Percentiles rank a stretch among this genome's conserved stretches.
Conservation (phyloP, 2,888 invertebrate species). For the Leptopilina myrica region DNA sequence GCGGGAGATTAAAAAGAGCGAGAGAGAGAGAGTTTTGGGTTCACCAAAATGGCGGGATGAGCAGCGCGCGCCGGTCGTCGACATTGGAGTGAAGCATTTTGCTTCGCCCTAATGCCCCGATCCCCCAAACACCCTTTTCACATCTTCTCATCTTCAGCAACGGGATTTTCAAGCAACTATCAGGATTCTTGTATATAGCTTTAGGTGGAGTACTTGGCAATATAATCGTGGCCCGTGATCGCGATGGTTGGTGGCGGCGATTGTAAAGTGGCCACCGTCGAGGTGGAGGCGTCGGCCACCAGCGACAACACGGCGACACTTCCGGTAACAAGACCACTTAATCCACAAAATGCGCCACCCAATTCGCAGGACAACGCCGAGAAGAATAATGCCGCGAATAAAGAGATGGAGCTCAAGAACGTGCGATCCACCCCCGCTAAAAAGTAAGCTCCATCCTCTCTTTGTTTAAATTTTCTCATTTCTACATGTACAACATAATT, state of each 20-base stretch:
- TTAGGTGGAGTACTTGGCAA: conserved; percentile 35
- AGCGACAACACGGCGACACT: conserved; percentile 92
- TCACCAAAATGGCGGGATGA: conserved; percentile 71
- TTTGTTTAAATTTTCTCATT: not conserved
- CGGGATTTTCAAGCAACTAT: conserved; percentile 24
- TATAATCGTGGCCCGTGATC: conserved; percentile 47
- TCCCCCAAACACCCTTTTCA: conserved; percentile 21
- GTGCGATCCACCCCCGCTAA: conserved; percentile 90
- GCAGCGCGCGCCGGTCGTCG: conserved; percentile 51
- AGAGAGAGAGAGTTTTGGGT: conserved; percentile 55
- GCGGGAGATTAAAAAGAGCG: not conserved
- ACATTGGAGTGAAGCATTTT: conserved; percentile 45
- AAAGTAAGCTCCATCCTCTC: conserved; percentile 80
- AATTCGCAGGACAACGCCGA: conserved; percentile 84
- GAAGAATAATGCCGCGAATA: conserved; percentile 89
- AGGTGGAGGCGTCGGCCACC: conserved; percentile 85
- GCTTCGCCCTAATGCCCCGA: conserved; percentile 47
- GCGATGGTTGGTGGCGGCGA: conserved; percentile 84
- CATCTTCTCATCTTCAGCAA: not conserved
- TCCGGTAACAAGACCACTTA: conserved; percentile 87
- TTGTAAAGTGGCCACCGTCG: conserved; percentile 93
- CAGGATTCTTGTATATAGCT: conserved; percentile 29
- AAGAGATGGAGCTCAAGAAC: conserved; percentile 92
- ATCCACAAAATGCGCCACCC: conserved; percentile 81
- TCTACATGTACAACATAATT: not conserved